A percentile compares a stretch with the other conserved stretches of the same genome.
Evolutionary conservation across 2,888 invertebrate species (phyloP).

Genomic region (Furcula furcula): DNA sequence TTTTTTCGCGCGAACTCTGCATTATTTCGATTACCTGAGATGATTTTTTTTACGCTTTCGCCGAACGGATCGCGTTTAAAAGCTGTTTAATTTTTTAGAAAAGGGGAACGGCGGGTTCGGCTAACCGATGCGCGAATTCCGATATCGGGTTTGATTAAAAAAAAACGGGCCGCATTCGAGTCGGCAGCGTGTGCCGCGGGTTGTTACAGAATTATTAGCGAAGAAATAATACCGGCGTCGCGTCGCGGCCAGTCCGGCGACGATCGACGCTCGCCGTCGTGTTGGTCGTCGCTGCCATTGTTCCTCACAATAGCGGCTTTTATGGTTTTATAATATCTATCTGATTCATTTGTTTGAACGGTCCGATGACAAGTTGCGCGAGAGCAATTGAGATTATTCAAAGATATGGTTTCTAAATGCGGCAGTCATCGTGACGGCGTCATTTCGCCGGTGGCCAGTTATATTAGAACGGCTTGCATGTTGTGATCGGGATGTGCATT

Average conservation of each 20-base stretch:
- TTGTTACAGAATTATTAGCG: conserved; percentile 31
- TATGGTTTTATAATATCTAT: conserved; percentile 6
- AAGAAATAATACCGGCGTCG: conserved; percentile 16
- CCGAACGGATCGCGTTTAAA: conserved; percentile 71
- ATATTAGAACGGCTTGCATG: too few relatives aligned
- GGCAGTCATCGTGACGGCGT: neutral
- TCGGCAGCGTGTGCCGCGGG: conserved; percentile 36
- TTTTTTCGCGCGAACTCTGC: conserved; percentile 75
- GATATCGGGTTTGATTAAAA: conserved; percentile 66
- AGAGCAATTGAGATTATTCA: conserved; percentile 9
- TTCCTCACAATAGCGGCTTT: conserved; percentile 9
- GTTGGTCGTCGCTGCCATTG: conserved; percentile 18
- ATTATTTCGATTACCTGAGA: conserved; percentile 81
- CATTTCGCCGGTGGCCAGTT: too few relatives aligned
- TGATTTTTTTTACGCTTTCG: conserved; percentile 67
- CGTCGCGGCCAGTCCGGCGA: too few relatives aligned
- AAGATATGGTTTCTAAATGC: conserved; percentile 6
- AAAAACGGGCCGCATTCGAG: conserved; percentile 32
- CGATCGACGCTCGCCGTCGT: too few relatives aligned
- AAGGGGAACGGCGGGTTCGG: conserved; percentile 72
- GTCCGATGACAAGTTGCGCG: conserved; percentile 4
- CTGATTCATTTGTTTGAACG: conserved; percentile 6
- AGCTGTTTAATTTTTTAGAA: conserved; percentile 77
- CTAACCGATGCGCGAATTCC: conserved; percentile 78
- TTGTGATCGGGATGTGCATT: too few relatives aligned